Base-by-base conservation (phyloP, 2,113 vertebrate genomes). In the Amazona vittata region DNA sequence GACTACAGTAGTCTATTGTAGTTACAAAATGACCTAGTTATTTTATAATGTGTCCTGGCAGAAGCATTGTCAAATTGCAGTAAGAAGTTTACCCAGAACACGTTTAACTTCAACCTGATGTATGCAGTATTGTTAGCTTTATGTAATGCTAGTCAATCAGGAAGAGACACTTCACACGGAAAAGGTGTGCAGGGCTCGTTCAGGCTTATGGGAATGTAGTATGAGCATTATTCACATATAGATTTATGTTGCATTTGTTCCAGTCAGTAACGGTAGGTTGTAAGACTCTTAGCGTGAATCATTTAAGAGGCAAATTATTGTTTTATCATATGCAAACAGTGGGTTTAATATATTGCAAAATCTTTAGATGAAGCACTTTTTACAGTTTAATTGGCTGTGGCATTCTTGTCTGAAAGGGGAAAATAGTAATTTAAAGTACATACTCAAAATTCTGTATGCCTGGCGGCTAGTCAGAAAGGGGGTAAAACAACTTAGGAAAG, bases 241-340 rank as follows among this genome's bases (percentile, higher is more conserved):
- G 89, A 83, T 84, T 85, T 96, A 89, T 29, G 20, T 97, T 86
- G 86, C 21, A 3, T 95, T 96, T 97, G 69, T 94, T 97, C 96
- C 79, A 90, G 59, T 90, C 89, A 80, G 65, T 70, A 69, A 33
- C 65, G 62, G 70, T 50, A 91, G 75, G 90, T 77, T 71, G 43
- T 92, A 89, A 87, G 68, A 90, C 59, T 70, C 75, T 94, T 91
- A 65, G 55, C 24, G 24, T 92, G 79, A 96, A 90, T 89, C 49
- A 88, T 68, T 95, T 89, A 44, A 22, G 35, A 12, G 10, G 77
- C 86, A 90, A 81, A 87, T 57, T 64, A 86, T 13, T 92, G 75
- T 82, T 91, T 83, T 90, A 77, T 82, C 69, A 41, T 90, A 85
- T 19, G 24, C 75, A 93, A 94, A 90, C 76, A 35, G 37, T 62